Base-by-base conservation (phyloP, 2,888 invertebrate genomes). In the Brachyptera risi region DNA sequence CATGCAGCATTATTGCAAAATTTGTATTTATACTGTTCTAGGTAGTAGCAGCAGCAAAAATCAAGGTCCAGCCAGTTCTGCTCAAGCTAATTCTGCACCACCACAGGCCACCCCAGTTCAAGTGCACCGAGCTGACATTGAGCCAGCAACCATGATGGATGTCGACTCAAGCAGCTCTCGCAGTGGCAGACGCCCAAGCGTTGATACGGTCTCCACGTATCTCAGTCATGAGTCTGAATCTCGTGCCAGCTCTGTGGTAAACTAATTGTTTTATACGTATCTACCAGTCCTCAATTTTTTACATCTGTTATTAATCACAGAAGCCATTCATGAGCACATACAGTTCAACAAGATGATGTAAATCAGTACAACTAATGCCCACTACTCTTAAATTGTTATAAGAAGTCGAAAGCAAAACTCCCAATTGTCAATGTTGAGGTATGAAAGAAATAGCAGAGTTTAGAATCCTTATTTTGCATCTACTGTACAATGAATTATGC, bases 131-230 rank as follows among this genome's bases (percentile, higher is more conserved):
- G n/a, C 37, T 47, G 4, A 27, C n/a, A 17, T 17, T 2, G 23
- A 37, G 17, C n/a, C 31, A n/a, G 17, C 19, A 5, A 15, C 61
- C 9, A 75, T 81, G 31, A 75, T 87, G 38, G 86, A 85, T 73
- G 80, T 80, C 0, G 87, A 87, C 72, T 83, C 85, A 61, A 85
- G 85, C 70, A 88, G 89, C 72, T 85, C 87, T 54, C 86, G 88
- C 69, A 88, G 88, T 57, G 87, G 86, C 47, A 79, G 92, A 13
- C 78, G 92, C 19, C 92, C 91, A 61, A 91, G 91, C 73, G 86
- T 92, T 42, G 92, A 92, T 74, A 92, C 92, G 11, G 90, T 92
- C 27, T 92, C 92, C 62, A 92, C 92, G 0, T 92, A 92, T 79
- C 81, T 92, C 68, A 92, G 92, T 73, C 91, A 88, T 67, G 70